Evolutionary conservation across 2,888 invertebrate species (phyloP).

Genomic region (Phasia obesa): DNA sequence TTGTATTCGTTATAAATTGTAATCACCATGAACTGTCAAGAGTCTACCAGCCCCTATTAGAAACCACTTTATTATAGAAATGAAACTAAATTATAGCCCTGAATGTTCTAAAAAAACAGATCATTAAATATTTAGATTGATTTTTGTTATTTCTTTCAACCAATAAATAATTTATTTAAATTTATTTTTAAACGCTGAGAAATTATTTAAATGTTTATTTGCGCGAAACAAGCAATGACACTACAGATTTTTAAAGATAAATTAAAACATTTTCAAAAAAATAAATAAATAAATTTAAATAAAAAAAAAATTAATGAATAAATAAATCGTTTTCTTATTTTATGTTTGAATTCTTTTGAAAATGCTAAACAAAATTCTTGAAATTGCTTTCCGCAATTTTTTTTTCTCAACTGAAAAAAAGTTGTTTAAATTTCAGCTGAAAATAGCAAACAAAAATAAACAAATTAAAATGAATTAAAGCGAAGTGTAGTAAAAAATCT

Average conservation of each 20-base stretch:
- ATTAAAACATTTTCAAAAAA: slow-evolving; percentile 1
- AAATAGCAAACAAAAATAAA: slow-evolving; percentile 9
- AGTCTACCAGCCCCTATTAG: not conserved
- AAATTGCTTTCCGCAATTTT: slow-evolving; percentile 43
- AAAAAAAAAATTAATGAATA: slow-evolving; percentile 11
- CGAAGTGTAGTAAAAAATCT: not conserved
- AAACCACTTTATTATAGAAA: slow-evolving; percentile 16
- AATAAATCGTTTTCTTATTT: slow-evolving; percentile 31
- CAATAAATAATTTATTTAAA: slow-evolving; percentile 44
- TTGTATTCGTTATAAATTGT: no score
- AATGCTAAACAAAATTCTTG: slow-evolving; percentile 52
- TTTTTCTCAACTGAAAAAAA: not conserved
- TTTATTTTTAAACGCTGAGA: slow-evolving; percentile 35
- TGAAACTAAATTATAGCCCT: slow-evolving; percentile 28
- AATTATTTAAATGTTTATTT: slow-evolving; percentile 46
- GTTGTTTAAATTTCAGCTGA: slow-evolving; percentile 5
- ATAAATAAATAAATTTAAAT: not conserved
- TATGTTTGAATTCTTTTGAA: slow-evolving; percentile 22
- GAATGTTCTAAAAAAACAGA: slow-evolving; percentile 38
- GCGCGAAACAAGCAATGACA: slow-evolving; percentile 7
- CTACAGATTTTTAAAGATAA: slow-evolving; percentile 6
- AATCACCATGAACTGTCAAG: not conserved
- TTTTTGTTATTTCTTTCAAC: not conserved
- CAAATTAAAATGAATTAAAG: slow-evolving; percentile 8
- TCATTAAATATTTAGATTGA: slow-evolving; percentile 45